A percentile compares a stretch with the other conserved stretches of the same genome.
Evolutionary conservation across 2,797 vertebrate genomes (phyloP).

Genomic region (Pterois miles): DNA sequence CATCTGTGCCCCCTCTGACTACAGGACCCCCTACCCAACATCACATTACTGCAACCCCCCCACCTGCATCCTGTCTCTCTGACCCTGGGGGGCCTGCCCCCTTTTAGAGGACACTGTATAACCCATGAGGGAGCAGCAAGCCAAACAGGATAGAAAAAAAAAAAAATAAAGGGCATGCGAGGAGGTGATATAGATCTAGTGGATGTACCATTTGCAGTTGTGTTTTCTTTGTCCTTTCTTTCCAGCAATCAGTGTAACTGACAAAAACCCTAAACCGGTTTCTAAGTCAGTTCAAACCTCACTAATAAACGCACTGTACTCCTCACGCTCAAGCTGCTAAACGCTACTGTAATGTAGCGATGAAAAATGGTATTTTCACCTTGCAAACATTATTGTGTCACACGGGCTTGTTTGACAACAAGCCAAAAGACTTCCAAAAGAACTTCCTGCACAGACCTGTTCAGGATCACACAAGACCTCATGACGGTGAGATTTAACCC

Average conservation of each 20-base stretch:
- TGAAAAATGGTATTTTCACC: not conserved
- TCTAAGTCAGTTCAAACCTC: not conserved
- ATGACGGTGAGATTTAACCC: conserved; percentile 1
- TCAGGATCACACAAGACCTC: conserved; percentile 4
- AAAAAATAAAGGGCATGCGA: fast-evolving
- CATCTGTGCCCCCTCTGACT: conserved; percentile 32
- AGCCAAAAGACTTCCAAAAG: not conserved
- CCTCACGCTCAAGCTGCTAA: not conserved
- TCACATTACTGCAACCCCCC: conserved; percentile 39
- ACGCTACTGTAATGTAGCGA: not conserved
- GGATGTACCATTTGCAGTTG: not conserved
- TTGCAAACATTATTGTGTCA: conserved; percentile 12
- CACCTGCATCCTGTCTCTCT: conserved; percentile 47
- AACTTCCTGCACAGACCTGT: conserved; percentile 32
- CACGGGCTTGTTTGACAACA: not conserved
- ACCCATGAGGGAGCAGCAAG: conserved; percentile 18
- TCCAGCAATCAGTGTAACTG: not conserved
- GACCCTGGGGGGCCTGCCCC: conserved; percentile 11
- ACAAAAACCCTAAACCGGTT: conserved; percentile 1
- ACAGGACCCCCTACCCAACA: conserved; percentile 42
- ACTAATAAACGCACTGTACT: not conserved
- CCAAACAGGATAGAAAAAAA: conserved; percentile 8
- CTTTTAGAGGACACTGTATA: not conserved
- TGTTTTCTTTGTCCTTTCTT: not conserved
- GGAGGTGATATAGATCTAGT: not conserved